A percentile compares a stretch with the other conserved stretches of the same genome.
Evolutionary conservation across 2,888 invertebrate genomes (phyloP).

Genomic region (Eristalis pertinax): DNA sequence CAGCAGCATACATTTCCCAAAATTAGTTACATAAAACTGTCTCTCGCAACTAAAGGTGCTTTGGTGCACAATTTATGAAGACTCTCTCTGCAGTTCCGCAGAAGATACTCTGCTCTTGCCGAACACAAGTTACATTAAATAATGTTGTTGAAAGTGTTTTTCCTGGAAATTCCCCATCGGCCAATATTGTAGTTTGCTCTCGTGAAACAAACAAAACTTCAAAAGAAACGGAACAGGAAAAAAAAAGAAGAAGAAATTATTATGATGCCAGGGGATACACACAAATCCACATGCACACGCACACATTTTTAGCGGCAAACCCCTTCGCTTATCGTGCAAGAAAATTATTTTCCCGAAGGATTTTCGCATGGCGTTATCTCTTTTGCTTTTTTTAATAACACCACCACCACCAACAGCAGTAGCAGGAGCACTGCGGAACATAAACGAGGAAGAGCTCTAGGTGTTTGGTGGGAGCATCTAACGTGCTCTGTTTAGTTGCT

Average conservation of each 20-base stretch:
- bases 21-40: conserved; percentile 15
- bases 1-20: not conserved
- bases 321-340: conserved; percentile 31
- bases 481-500: conserved; percentile 44
- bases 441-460: conserved; percentile 52
- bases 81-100: not conserved
- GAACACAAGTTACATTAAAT: conserved; percentile 6
- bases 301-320: not conserved
- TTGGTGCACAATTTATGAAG: conserved; percentile 30
- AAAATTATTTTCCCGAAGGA: conserved; percentile 49
- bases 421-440: not conserved
- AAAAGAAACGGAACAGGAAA: conserved; percentile 14
- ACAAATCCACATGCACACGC: not conserved
- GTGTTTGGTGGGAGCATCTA: conserved; percentile 27
- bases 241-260: not conserved
- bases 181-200: conserved; percentile 19
- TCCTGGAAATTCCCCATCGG: conserved; percentile 11
- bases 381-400: conserved; percentile 51
- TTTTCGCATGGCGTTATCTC: conserved; percentile 47
- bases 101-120: not conserved
- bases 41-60: conserved; percentile 6
- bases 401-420: not conserved
- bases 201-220: conserved; percentile 22
- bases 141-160: conserved; percentile 16
- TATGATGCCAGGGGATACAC: not conserved